Evolutionary conservation across 2,888 invertebrate species (phyloP), one percentile per base, ranked within the genome.

Genomic region (Nephrotoma guestfalica): DNA sequence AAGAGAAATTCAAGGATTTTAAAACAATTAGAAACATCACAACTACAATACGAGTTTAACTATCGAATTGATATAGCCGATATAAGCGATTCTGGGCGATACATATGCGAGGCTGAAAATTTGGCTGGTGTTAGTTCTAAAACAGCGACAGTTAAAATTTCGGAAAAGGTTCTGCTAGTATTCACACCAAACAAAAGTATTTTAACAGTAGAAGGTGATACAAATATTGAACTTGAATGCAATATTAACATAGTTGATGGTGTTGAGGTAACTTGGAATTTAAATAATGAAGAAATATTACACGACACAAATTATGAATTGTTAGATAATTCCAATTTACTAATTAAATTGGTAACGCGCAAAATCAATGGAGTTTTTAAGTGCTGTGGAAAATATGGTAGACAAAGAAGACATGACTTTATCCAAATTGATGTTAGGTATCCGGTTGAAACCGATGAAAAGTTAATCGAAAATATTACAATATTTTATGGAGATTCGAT

Each of bases 71-170:
- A 87, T 18, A 86, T 90, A 86, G 91, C 92, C 0, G 89, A 89
- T 1, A 87, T 91, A 43, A 89, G 89, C 15, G 91, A 93, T 88
- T 90, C 90, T 85, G 93, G 93, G 7, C 89, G 90, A 86, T 93
- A 93, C 89, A 90, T 91, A 0, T 93, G 93, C 89, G 89, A 89
- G 13, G 92, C 92, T 6, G 90, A 91, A 88, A 93, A 93, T 89
- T 89, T 90, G 83, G 92, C 92, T 89, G 93, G 93, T 5, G 89
- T 88, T 11, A 89, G 89, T 57, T 90, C 90, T 15, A 83, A 86
- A 85, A 43, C 83, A 6, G 43, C 43, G 30, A 85, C 84, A 86
- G 88, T 88, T n/a, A 87, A 87, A 57, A 71, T 87, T 47, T 47
- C 85, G 86, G 51, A 88, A 6, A 86, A 51, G 57, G 87, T 87